Evolutionary conservation across 2,888 invertebrate species (phyloP).

Genomic region (Lasioglossum vierecki): DNA sequence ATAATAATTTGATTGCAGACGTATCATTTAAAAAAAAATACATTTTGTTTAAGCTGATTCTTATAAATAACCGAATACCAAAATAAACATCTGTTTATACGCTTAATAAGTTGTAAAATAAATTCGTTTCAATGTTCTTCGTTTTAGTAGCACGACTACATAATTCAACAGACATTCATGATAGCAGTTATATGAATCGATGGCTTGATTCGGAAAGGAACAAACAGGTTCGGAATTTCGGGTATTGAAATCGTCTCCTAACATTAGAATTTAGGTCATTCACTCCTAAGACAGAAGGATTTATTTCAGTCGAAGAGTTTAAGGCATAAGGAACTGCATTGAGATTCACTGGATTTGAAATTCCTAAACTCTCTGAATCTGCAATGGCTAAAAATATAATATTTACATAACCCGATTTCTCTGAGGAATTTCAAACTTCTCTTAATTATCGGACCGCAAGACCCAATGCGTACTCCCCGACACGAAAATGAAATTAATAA

Average conservation of each 20-base stretch:
- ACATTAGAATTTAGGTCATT: not conserved
- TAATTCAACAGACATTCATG: not conserved
- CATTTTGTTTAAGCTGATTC: no score
- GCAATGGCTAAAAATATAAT: constrained; percentile 42
- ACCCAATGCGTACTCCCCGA: no score
- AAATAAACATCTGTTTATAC: not conserved
- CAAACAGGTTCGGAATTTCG: constrained; percentile 4
- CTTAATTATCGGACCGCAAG: constrained; percentile 7
- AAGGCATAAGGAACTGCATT: constrained; percentile 17
- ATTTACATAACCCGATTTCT: constrained; percentile 37
- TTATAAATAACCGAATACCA: not conserved
- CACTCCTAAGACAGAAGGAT: constrained; percentile 11
- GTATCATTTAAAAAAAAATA: no score
- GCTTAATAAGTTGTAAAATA: not conserved
- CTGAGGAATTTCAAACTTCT: constrained; percentile 5
- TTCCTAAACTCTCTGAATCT: constrained; percentile 7
- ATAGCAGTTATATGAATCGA: not conserved
- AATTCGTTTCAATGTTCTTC: not conserved
- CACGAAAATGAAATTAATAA: not conserved
- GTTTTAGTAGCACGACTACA: not conserved
- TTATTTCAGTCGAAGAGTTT: constrained; percentile 25
- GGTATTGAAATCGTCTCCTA: not conserved
- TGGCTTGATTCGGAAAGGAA: not conserved
- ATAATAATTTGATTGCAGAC: no score
- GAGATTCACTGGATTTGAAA: constrained; percentile 28